A percentile compares a stretch with the other conserved stretches of the same genome.
Conservation (phyloP, 1,140 invertebrate genomes). For the Scaptodrosophila lebanonensis region DNA sequence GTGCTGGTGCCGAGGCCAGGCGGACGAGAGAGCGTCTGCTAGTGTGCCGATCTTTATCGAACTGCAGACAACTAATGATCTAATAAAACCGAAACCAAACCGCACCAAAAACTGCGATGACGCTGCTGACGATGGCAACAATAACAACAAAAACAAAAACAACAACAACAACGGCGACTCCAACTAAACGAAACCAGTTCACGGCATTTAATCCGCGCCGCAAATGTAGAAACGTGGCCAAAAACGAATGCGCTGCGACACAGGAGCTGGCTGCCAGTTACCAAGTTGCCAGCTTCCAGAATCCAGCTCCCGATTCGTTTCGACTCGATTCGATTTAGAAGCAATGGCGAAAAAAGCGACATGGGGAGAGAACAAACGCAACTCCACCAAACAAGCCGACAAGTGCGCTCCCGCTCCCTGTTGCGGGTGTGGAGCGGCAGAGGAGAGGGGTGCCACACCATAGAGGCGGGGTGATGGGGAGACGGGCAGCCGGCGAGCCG, state of each 20-base stretch:
- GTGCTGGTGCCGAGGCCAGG: slow-evolving; percentile 16
- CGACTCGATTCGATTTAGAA: too few relatives aligned
- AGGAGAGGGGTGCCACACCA: background rate
- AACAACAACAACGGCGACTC: slow-evolving; percentile 17
- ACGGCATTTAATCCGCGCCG: background rate
- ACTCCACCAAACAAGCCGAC: slow-evolving; percentile 61
- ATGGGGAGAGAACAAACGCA: slow-evolving; percentile 55
- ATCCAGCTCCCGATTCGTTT: too few relatives aligned
- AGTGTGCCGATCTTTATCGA: slow-evolving; percentile 66
- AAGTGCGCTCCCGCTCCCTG: slow-evolving; percentile 12
- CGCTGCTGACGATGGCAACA: slow-evolving; percentile 10
- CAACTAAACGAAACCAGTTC: slow-evolving; percentile 36
- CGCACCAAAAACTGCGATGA: slow-evolving; percentile 39
- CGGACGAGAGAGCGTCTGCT: slow-evolving; percentile 42
- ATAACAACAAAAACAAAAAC: slow-evolving; percentile 39
- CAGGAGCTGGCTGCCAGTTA: too few relatives aligned
- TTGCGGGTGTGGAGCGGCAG: slow-evolving; percentile 1
- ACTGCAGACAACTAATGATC: slow-evolving; percentile 75
- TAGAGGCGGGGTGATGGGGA: background rate
- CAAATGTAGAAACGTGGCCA: too few relatives aligned
- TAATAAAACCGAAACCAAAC: slow-evolving; percentile 73
- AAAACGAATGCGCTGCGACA: too few relatives aligned
- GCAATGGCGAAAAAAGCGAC: too few relatives aligned
- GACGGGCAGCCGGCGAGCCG: background rate
- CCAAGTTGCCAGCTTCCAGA: too few relatives aligned